Evolutionary conservation across 35 echinoderm and acorn worm genomes (phyloP).

Genomic region (Ophioderma brevispina): DNA sequence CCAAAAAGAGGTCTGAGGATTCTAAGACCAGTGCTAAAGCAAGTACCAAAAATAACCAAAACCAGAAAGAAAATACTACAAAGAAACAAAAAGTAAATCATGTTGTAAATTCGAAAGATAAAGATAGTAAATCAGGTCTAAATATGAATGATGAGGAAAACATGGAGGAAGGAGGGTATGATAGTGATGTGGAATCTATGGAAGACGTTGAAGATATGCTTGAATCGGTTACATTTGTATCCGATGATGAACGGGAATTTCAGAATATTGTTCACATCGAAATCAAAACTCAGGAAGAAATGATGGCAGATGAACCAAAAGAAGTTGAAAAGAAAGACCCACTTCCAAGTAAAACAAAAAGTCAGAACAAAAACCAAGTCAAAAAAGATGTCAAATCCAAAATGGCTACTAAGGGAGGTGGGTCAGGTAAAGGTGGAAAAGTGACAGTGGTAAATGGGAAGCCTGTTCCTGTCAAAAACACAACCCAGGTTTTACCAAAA

Average conservation of each 20-base stretch:
- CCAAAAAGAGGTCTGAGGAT: neutral
- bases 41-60: neutral
- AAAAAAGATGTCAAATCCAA: neutral
- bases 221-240: constrained; percentile 46
- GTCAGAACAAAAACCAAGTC: neutral
- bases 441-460: neutral
- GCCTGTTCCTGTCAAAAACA: neutral
- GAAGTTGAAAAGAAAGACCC: constrained; percentile 3
- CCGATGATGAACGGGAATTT: constrained; percentile 30
- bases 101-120: neutral
- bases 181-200: constrained; percentile 40
- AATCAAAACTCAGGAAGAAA: neutral
- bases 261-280: neutral
- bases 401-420: neutral
- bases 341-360: neutral
- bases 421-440: constrained; percentile 1
- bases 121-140: neutral
- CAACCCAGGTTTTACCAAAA: neutral
- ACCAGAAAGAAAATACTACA: constrained; percentile 4
- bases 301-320: neutral
- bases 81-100: neutral
- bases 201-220: constrained; percentile 58
- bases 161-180: neutral
- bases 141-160: neutral
- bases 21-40: neutral